Evolutionary conservation across 2,888 invertebrate genomes (phyloP), one percentile per base, ranked within the genome.

Genomic region (Lutraria lutraria): DNA sequence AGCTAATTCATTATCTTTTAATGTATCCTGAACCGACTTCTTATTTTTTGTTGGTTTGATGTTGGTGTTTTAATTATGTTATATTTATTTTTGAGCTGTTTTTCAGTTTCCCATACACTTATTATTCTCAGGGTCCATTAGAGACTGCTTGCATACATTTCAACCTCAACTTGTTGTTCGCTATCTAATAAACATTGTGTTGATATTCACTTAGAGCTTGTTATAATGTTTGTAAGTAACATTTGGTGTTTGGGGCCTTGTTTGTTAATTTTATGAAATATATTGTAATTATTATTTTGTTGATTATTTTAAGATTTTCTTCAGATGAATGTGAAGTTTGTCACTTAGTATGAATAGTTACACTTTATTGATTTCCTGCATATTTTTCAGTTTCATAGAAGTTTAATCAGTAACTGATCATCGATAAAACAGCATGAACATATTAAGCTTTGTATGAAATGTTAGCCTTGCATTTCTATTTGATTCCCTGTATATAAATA

Each of bases 81-180:
- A 25, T 68, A 68, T 68, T 68, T 68, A 68, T 68, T 68, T 25
- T 68, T 68, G 63, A 68, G 63, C 63, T 68, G 63, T 68, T 68
- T 13, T 68, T 68, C 63, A 68, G 63, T 68, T 68, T 56, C 25
- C 10, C 25, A 68, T 68, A 68, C 63, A 68, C 34, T 76, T 76
- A 10, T 15, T 15, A 76, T 34, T 76, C 76, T 76, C 76, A 76
- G 76, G 76, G 76, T 76, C 34, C 76, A 76, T 76, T 34, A 19
- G 13, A 31, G 8, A 76, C 76, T 76, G 76, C 76, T 76, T 76
- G 31, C 34, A 76, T 76, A 31, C 76, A 34, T 76, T 72, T 19
- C 29, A 76, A 76, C 76, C 34, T 76, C 76, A 76, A n/a, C 4
- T 68, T 68, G 63, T 68, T 68, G 25, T 25, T 68, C 25, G 63